Base-by-base conservation (phyloP, 1,140 invertebrate genomes). In the Adoxophyes honmai region DNA sequence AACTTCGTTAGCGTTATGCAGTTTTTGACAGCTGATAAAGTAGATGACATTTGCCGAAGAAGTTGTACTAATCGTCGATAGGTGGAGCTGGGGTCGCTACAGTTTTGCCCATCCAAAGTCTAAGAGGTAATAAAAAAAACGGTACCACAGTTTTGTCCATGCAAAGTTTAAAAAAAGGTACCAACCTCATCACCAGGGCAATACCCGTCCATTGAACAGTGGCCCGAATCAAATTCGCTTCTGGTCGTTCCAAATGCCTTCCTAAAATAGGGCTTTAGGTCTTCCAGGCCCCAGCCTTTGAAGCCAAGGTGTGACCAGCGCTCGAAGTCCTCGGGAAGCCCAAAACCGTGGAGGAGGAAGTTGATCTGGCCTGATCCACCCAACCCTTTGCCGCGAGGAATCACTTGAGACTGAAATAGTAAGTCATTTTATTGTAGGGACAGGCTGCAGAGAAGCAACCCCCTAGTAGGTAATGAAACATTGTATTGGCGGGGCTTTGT, bases 331-430 rank as follows among this genome's bases (percentile, higher is more conserved):
- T 90, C 77, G 0, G 88, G 88, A 15, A 88, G 77, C 0, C 92
- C 93, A 57, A 92, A 91, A 4, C 92, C 93, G 62, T 94, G 93
- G 0, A 94, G 85, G 44, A 94, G 83, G 68, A 92, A 94, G 78
- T 94, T 94, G 0, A 94, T 89, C 66, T 93, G 92, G 0, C 93
- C 91, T n/a, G 92, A 93, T 0, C 94, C 94, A 6, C 94, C 94
- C 6, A 94, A 71, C 3, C 93, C 93, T 78, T 92, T 94, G 7
- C 93, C 93, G 10, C 93, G 86, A 0, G 94, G 93, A 52, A 92
- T 81, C 34, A 90, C 90, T 79, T 93, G 92, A 52, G 83, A 89
- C 90, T 93, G 66, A 15, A 69, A 66, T 44, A n/a, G n/a, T n/a
- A 55, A 64, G 64, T 11, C 44, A 54, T n/a, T 58, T 33, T 15